phyloP scores from a whole-genome alignment of 2,797 vertebrate species.

The Rhabdophis nuchalis region DNA sequence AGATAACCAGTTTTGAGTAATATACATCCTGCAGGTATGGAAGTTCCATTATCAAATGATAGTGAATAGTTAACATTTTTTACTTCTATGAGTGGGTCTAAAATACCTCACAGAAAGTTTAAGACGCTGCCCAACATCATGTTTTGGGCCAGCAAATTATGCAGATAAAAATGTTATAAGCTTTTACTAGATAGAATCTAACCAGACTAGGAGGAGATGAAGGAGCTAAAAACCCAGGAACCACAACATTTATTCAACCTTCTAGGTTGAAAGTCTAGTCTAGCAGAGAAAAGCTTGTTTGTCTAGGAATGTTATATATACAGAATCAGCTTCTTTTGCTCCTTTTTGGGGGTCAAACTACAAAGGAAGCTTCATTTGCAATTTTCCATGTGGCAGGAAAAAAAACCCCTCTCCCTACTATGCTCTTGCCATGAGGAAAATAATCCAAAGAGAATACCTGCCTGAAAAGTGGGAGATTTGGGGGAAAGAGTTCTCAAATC shows the following conservation, averaged over 20 bases:
- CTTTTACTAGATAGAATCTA: neutral
- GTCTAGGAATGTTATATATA: neutral
- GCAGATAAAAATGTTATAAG: neutral
- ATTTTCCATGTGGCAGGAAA: neutral
- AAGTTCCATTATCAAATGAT: neutral
- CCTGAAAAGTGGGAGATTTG: neutral
- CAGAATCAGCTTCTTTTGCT: neutral
- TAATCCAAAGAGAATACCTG: neutral
- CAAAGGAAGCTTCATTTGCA: neutral
- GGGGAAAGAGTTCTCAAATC: neutral
- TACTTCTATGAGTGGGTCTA: neutral
- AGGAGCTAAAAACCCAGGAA: neutral
- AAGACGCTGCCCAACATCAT: neutral
- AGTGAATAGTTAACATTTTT: neutral
- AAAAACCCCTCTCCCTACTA: neutral
- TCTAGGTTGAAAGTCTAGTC: neutral
- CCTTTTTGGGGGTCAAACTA: neutral
- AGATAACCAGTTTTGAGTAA: neutral
- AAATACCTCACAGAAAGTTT: neutral
- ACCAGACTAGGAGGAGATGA: neutral
- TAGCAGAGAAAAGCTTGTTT: neutral
- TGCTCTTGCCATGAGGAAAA: neutral
- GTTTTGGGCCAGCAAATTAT: neutral
- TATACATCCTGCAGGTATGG: neutral
- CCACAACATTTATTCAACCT: neutral